phyloP scores from a whole-genome alignment of 1,140 invertebrate genomes.

The Platorchestia sp. region DNA sequence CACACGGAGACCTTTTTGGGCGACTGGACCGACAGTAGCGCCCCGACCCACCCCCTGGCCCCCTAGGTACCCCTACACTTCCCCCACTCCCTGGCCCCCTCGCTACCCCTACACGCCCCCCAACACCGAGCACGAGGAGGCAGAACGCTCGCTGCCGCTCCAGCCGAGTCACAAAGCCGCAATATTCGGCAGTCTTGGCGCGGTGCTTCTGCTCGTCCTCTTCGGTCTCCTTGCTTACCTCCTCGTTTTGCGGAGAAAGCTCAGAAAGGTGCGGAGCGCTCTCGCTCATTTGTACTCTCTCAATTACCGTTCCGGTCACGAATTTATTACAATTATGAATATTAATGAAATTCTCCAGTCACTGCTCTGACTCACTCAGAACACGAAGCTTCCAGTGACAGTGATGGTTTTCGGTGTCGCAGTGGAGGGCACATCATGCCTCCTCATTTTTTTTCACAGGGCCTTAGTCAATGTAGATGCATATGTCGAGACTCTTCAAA shows the following conservation, averaged over 20 bases:
- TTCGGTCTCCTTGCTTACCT: not conserved
- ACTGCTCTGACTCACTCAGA: too few species aligned
- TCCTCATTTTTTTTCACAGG: too few species aligned
- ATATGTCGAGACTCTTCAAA: too few species aligned
- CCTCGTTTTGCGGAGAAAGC: not conserved
- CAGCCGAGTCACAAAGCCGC: not conserved
- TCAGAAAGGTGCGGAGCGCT: not conserved
- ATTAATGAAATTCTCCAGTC: too few species aligned
- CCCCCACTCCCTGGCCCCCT: not conserved
- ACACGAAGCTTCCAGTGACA: too few species aligned
- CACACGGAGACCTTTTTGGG: not conserved
- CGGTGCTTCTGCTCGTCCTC: not conserved
- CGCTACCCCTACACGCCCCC: conserved; percentile 11
- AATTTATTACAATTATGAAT: not conserved
- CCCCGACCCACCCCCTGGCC: not conserved
- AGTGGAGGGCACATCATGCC: too few species aligned
- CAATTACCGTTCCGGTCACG: not conserved
- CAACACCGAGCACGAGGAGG: not conserved
- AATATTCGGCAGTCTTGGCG: not conserved
- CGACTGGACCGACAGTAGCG: not conserved
- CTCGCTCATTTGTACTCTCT: not conserved
- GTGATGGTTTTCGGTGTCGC: too few species aligned
- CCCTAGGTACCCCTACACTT: too few species aligned
- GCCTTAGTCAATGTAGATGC: too few species aligned
- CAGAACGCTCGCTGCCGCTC: not conserved